Conservation (phyloP, 2,888 invertebrate genomes). For the Pachliopta kotzebuea region DNA sequence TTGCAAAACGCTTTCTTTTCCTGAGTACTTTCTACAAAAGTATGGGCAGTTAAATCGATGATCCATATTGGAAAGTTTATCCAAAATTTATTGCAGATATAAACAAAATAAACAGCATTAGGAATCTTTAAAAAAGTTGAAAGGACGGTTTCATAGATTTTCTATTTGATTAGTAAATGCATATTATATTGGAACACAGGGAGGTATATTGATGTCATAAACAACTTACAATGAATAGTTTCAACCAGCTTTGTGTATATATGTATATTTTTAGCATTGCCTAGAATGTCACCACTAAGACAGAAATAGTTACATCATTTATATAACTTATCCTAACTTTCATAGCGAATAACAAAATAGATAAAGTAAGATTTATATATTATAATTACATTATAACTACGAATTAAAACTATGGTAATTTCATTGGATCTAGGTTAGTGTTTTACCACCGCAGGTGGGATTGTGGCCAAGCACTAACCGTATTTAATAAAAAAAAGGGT, state of each 20-base stretch:
- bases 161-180: slow-evolving; percentile 16
- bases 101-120: not conserved
- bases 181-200: slow-evolving; percentile 5
- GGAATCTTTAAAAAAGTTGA: slow-evolving; percentile 17
- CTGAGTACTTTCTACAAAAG: too few relatives aligned
- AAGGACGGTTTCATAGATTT: slow-evolving; percentile 23
- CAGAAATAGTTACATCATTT: slow-evolving; percentile 7
- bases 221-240: slow-evolving; percentile 5
- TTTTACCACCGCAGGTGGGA: too few relatives aligned
- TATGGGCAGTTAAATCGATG: too few relatives aligned
- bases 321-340: slow-evolving; percentile 30
- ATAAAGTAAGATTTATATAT: slow-evolving; percentile 32
- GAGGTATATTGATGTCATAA: not conserved
- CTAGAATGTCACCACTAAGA: slow-evolving; percentile 32
- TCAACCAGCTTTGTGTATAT: not conserved
- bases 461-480: too few relatives aligned
- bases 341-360: slow-evolving; percentile 40
- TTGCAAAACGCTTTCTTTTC: too few relatives aligned
- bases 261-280: not conserved
- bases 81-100: not conserved
- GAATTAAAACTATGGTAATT: slow-evolving; percentile 31
- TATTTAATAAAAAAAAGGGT: slow-evolving; percentile 7
- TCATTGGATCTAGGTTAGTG: slow-evolving; percentile 14
- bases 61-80: too few relatives aligned
- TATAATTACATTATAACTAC: slow-evolving; percentile 6